Evolutionary conservation across 2,797 vertebrate species (phyloP).

Genomic region (Aeoliscus strigatus): DNA sequence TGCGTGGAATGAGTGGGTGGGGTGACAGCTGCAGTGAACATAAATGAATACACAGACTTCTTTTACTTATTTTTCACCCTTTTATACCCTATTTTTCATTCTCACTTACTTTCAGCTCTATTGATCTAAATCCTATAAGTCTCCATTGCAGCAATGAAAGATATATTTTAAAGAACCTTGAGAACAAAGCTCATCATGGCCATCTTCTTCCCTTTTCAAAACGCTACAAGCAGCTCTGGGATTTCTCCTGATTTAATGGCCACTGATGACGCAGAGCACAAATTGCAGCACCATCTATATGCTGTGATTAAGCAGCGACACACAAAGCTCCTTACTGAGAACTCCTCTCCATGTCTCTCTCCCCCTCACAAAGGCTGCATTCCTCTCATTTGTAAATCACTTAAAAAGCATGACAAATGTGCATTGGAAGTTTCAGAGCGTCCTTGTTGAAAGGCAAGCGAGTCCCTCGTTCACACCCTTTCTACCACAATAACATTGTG

Average conservation of each 20-base stretch:
- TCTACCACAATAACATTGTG: constrained; percentile 49
- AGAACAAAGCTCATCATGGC: constrained; percentile 8
- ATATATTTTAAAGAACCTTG: too few species aligned
- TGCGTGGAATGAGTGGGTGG: too few species aligned
- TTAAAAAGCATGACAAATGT: constrained; percentile 73
- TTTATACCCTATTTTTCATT: too few species aligned
- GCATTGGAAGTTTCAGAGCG: constrained; percentile 65
- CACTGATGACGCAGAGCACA: constrained; percentile 62
- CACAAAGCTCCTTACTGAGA: constrained; percentile 60
- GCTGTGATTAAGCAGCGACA: constrained; percentile 43
- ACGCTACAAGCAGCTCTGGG: constrained; percentile 31
- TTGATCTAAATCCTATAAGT: neutral
- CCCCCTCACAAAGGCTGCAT: constrained; percentile 61
- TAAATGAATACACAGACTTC: neutral
- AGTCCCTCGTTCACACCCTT: constrained; percentile 46
- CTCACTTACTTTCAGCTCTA: neutral
- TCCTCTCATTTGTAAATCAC: constrained; percentile 71
- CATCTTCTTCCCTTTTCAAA: neutral
- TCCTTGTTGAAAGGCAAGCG: constrained; percentile 46
- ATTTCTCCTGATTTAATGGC: constrained; percentile 65
- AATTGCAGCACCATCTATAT: constrained; percentile 62
- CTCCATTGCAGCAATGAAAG: neutral
- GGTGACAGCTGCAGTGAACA: too few species aligned
- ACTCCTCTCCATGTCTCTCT: constrained; percentile 25
- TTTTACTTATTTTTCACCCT: too few species aligned